These are phyloP conservation scores for Paramuricea clavata DNA, from an alignment of 92 coral and sea anemone genomes.

Conservation along the genomic window DNA sequence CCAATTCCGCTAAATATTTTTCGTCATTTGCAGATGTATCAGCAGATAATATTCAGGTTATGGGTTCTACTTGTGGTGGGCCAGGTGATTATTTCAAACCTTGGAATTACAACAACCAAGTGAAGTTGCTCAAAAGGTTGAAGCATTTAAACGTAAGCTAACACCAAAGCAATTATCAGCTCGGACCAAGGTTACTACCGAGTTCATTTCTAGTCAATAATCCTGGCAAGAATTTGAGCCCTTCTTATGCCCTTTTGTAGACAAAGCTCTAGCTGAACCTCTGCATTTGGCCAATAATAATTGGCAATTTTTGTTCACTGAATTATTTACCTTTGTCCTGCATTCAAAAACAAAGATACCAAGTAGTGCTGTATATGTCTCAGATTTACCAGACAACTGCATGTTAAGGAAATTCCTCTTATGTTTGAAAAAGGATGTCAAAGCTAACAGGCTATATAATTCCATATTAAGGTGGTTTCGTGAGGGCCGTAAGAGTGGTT, in stretches of 20 bases:
- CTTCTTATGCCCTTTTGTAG: conserved; percentile 54
- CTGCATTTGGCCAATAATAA: conserved; percentile 65
- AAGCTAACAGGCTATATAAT: conserved; percentile 67
- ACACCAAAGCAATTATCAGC: conserved; percentile 53
- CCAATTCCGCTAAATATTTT: conserved; percentile 64
- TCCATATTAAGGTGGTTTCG: conserved; percentile 65
- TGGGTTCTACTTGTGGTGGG: conserved; percentile 56
- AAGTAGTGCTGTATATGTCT: conserved; percentile 17
- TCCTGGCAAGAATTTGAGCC: conserved; percentile 66
- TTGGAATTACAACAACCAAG: conserved; percentile 55
- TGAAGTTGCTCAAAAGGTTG: conserved; percentile 54
- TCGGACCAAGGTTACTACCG: conserved; percentile 59
- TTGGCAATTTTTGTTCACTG: conserved; percentile 64
- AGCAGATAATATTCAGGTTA: conserved; percentile 19
- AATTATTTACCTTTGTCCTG: conserved; percentile 23
- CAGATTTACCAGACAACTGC: conserved; percentile 24
- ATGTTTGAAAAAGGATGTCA: conserved; percentile 41
- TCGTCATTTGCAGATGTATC: conserved; percentile 68
- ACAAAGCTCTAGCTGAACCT: conserved; percentile 67
- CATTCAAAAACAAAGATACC: conserved; percentile 44
- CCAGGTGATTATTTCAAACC: conserved; percentile 54
- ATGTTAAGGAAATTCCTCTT: conserved; percentile 12
- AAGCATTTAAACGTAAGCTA: conserved; percentile 50
- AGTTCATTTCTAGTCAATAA: conserved; percentile 64
- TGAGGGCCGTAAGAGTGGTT: conserved; percentile 65